Base-by-base conservation (phyloP, 2,888 invertebrate genomes). In the Dicranocentrus wangi region DNA sequence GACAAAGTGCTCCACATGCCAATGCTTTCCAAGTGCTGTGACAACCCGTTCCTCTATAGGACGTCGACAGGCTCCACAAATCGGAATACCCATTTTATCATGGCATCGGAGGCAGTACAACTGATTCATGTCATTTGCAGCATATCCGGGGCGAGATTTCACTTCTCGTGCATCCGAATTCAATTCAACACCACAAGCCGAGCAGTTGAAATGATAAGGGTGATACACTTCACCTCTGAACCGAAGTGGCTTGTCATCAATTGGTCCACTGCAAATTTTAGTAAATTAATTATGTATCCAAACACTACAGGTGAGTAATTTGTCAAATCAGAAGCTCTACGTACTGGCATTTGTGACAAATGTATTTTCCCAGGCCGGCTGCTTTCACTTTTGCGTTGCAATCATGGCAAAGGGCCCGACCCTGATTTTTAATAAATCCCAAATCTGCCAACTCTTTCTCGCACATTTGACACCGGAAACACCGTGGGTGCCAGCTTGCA, bases 11-110 rank as follows among this genome's bases (percentile, higher is more conserved):
- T 98, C 98, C 27, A 98, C 98, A 89, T 99, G 98, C 98, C 98
- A 98, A 88, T 98, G 96, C 90, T 98, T 98, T 28, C 98, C 99
- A 28, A 99, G 91, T 13, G 99, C 99, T 39, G 99, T 99, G 10
- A 99, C 98, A 28, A 99, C 98, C 81, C 99, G 92, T 89, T 99
- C 99, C 89, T 99, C 99, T 86, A 99, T 99, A 0, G 99, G 99
- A 28, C 99, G 93, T 69, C 99, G 94, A 89, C 99, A 99, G 69
- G 99, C 99, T 32, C 99, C 99, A 89, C 99, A 99, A 87, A 99
- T 99, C n/a, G 99, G 99, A 85, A 99, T 98, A 28, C 99, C 99
- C 98, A 99, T 99, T 91, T 99, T 98, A 89, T 99, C 99, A 88
- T 99, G 98, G 88, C 99, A 99, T 72, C 99, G 93, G 85, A 99